phyloP scores from a whole-genome alignment of 2,797 vertebrate genomes.

The Sciurus carolinensis region DNA sequence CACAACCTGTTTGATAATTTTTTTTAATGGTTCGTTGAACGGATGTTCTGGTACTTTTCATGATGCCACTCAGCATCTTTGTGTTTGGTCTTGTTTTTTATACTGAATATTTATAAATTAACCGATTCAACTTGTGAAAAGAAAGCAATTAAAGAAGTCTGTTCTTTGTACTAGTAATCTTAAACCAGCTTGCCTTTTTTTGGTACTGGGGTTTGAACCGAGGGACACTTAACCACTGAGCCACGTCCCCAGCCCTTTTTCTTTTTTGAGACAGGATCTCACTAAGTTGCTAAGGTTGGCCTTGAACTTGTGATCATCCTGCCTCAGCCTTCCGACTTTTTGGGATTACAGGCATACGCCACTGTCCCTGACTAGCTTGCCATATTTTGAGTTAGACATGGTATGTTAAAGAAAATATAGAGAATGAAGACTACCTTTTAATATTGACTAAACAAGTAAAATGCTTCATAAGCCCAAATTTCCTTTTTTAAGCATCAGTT shows the following conservation, averaged over 20 bases:
- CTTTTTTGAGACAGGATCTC: too few relatives aligned
- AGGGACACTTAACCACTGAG: too few relatives aligned
- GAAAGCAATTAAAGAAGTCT: not conserved
- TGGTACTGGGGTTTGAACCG: too few relatives aligned
- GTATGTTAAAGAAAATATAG: not conserved
- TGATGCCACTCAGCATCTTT: not conserved
- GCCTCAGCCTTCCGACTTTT: too few relatives aligned
- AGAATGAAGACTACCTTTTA: conserved; percentile 4
- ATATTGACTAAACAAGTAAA: not conserved
- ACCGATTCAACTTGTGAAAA: conserved; percentile 41
- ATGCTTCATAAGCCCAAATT: not conserved
- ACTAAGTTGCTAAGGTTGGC: too few relatives aligned
- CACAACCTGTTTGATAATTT: not conserved
- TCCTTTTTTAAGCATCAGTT: not conserved
- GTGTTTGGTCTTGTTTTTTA: not conserved
- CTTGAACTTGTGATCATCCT: too few relatives aligned
- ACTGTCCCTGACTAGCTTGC: not conserved
- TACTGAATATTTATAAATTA: not conserved
- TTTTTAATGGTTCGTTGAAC: not conserved
- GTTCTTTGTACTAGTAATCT: not conserved
- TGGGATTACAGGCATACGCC: too few relatives aligned
- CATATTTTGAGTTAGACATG: conserved; percentile 39
- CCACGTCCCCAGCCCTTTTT: too few relatives aligned
- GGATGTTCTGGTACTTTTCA: not conserved
- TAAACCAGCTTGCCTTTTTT: not conserved